Percentiles rank a stretch among this genome's conserved stretches.
These are phyloP conservation scores for Nibea albiflora DNA, from an alignment of 2,113 vertebrate species.

Conservation along the genomic window DNA sequence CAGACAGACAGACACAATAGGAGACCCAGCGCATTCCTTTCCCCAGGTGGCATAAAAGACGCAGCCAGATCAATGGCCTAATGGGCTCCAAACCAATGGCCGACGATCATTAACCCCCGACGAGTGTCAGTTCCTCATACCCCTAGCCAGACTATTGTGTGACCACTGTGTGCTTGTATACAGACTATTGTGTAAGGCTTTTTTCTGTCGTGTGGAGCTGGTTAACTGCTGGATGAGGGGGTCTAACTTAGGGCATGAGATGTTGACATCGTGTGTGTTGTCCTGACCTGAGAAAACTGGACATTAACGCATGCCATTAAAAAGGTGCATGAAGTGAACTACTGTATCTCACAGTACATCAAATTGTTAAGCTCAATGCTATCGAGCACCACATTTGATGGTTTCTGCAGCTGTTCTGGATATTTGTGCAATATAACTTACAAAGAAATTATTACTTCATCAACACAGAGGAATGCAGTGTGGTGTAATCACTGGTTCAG, in stretches of 20 bases:
- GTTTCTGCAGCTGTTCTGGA: no score
- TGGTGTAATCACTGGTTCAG: no score
- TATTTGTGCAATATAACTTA: no score
- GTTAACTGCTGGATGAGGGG: slow-evolving; percentile 61
- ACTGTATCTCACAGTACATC: no score
- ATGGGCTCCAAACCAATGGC: slow-evolving; percentile 66
- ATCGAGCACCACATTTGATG: no score
- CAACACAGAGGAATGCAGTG: no score
- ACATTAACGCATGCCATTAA: background rate
- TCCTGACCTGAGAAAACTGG: slow-evolving; percentile 20
- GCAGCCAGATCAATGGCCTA: slow-evolving; percentile 71
- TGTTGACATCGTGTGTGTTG: slow-evolving; percentile 18
- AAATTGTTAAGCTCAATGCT: no score
- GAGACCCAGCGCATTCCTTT: slow-evolving; percentile 68
- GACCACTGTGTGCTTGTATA: slow-evolving; percentile 34
- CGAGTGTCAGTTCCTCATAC: slow-evolving; percentile 47
- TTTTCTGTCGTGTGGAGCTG: slow-evolving; percentile 53
- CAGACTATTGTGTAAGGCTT: slow-evolving; percentile 42
- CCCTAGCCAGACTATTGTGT: slow-evolving; percentile 63
- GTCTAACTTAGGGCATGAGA: slow-evolving; percentile 36
- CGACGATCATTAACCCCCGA: slow-evolving; percentile 72
- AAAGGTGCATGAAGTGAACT: background rate
- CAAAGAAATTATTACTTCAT: no score
- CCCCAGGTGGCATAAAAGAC: slow-evolving; percentile 77
- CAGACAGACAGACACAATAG: slow-evolving; percentile 70